Percentiles rank a stretch among this genome's conserved stretches.
Conservation (phyloP, 2,113 vertebrate species). For the Romanogobio albipinnatus region DNA sequence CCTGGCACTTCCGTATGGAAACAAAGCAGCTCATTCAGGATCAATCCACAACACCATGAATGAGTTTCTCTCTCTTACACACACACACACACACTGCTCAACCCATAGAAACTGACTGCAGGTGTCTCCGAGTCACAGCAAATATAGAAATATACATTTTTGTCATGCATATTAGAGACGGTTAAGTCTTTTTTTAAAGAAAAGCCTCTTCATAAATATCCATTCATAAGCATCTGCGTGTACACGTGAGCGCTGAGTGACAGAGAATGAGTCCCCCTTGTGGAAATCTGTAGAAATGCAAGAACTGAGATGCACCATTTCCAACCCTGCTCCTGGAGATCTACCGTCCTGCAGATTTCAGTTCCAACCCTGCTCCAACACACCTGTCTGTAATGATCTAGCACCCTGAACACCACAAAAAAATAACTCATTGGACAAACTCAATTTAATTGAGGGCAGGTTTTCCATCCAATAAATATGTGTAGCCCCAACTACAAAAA, state of each 20-base stretch:
- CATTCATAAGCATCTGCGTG: neutral
- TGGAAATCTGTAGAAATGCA: neutral
- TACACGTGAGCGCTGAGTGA: neutral
- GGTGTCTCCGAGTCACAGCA: conserved; percentile 29
- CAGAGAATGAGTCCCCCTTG: neutral
- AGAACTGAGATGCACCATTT: neutral
- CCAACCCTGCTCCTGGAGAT: too few relatives aligned
- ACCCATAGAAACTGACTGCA: conserved; percentile 14
- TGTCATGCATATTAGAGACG: neutral
- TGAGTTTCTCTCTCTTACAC: neutral
- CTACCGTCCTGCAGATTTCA: too few relatives aligned
- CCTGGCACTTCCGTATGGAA: conserved; percentile 35
- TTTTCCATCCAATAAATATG: too few relatives aligned
- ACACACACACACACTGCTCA: neutral
- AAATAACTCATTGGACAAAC: too few relatives aligned
- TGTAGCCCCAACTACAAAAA: too few relatives aligned
- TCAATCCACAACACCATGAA: conserved; percentile 35
- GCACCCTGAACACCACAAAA: too few relatives aligned
- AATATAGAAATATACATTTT: neutral
- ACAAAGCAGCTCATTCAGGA: conserved; percentile 56
- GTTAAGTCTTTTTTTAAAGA: neutral
- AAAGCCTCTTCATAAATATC: neutral
- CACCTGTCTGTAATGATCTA: too few relatives aligned
- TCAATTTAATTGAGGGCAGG: too few relatives aligned
- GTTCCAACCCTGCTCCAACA: too few relatives aligned